Base-by-base conservation (phyloP, 2,797 vertebrate genomes). In the Sphaeramia orbicularis region DNA sequence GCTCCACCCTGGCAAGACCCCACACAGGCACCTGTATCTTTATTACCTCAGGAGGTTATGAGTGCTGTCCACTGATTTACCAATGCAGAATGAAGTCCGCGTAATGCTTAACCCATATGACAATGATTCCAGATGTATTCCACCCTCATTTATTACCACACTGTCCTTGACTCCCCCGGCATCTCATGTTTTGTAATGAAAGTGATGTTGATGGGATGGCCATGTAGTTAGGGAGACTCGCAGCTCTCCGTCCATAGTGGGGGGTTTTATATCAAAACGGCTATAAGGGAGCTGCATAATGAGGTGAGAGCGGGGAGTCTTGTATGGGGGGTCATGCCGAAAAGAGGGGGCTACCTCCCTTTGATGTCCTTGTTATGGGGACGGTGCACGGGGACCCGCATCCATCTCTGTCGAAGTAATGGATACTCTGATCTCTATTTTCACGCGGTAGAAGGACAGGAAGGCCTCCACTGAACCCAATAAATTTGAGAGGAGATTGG, bases 181-280 rank as follows among this genome's bases (percentile, higher is more conserved):
- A 94, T 94, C 94, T 95, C 94, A 95, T 95, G 94, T 95, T 95
- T 95, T 94, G 94, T 95, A 95, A 95, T 95, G 94, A 95, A 95
- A 95, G 93, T 87, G 91, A 93, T 94, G 93, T 93, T 95, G 94
- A 95, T 95, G 91, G 94, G 94, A 94, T 95, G 93, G 92, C 93
- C 92, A 85, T 90, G 91, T 93, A 94, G 93, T 94, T 94, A 93
- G 92, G 87, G 84, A 87, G 89, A 86, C 91, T 91, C 81, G 81
- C 75, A 75, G 88, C 87, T 86, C 92, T 92, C 87, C 55, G 88
- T 88, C 92, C 91, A 90, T 90, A 90, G 92, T 91, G 88, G 90
- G 83, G 88, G 93, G 93, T 88, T 93, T 94, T 94, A 95, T 94
- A 95, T 95, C 94, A 94, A 94, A 95, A 93, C 53, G 91, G 91